A percentile compares a stretch with the other conserved stretches of the same genome.
Conservation (phyloP, 2,797 vertebrate genomes). For the Sebastes nivosus region DNA sequence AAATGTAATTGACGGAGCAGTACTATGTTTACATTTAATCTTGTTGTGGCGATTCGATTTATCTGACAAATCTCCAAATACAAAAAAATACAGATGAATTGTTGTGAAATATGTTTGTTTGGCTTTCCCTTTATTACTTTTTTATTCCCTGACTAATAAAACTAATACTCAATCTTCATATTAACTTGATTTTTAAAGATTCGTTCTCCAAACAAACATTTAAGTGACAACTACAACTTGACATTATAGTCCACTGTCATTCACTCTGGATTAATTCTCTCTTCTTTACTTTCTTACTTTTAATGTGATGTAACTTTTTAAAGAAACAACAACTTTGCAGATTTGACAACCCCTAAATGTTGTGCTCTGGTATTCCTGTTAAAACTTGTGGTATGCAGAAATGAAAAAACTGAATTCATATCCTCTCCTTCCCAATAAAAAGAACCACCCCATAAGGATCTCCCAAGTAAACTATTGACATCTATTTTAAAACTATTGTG, state of each 20-base stretch:
- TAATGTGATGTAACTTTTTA: neutral
- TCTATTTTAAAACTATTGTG: constrained; percentile 50
- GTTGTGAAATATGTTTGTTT: neutral
- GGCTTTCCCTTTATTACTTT: neutral
- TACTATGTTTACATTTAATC: neutral
- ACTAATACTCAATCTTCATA: neutral
- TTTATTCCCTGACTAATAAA: neutral
- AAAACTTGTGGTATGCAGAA: constrained; percentile 7
- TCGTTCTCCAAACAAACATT: neutral
- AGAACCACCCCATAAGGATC: neutral
- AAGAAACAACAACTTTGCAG: neutral
- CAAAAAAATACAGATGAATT: too few species aligned
- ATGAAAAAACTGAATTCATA: neutral
- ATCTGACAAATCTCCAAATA: neutral
- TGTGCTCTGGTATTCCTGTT: neutral
- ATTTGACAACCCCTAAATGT: neutral
- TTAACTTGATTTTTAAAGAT: neutral
- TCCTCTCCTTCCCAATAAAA: constrained; percentile 15
- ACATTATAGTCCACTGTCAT: neutral
- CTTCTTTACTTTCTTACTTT: neutral
- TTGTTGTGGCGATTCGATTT: neutral
- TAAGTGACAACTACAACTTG: neutral
- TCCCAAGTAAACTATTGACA: constrained; percentile 45
- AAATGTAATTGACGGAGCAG: neutral
- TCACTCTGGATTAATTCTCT: neutral